phyloP scores from a whole-genome alignment of 2,113 vertebrate species.

The Halcyon senegalensis region DNA sequence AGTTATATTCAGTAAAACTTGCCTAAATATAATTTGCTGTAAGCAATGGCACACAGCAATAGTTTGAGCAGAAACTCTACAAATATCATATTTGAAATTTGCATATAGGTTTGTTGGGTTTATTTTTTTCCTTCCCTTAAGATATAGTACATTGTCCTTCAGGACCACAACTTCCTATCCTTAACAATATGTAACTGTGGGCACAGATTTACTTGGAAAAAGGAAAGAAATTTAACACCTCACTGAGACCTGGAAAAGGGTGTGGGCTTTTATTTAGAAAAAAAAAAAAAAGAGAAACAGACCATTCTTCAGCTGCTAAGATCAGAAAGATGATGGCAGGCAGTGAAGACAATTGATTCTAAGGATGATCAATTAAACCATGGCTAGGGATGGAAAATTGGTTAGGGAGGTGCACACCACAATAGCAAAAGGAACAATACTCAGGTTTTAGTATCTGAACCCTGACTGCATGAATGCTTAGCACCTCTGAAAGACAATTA shows the following conservation, averaged over 20 bases:
- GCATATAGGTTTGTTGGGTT: not conserved
- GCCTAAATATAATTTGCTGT: constrained; percentile 50
- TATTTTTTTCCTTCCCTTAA: not conserved
- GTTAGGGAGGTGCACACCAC: not conserved
- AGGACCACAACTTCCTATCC: not conserved
- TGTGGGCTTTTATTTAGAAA: not conserved
- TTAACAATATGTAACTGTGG: not conserved
- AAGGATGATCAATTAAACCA: not conserved
- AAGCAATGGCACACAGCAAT: constrained; percentile 11
- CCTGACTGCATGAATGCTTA: not conserved
- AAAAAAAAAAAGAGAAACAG: not conserved
- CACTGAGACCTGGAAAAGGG: not conserved
- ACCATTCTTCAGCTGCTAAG: not conserved
- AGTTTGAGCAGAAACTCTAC: constrained; percentile 19
- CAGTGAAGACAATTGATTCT: not conserved
- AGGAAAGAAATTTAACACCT: not conserved
- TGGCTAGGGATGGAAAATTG: not conserved
- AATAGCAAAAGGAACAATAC: not conserved
- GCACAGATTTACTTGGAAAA: not conserved
- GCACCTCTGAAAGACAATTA: not conserved
- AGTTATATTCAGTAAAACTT: constrained; percentile 63
- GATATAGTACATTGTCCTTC: not conserved
- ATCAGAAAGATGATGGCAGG: not conserved
- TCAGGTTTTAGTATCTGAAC: not conserved
- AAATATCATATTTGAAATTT: not conserved